Conservation (phyloP, 1,140 invertebrate genomes). For the Pseudomyrmex cubaensis region DNA sequence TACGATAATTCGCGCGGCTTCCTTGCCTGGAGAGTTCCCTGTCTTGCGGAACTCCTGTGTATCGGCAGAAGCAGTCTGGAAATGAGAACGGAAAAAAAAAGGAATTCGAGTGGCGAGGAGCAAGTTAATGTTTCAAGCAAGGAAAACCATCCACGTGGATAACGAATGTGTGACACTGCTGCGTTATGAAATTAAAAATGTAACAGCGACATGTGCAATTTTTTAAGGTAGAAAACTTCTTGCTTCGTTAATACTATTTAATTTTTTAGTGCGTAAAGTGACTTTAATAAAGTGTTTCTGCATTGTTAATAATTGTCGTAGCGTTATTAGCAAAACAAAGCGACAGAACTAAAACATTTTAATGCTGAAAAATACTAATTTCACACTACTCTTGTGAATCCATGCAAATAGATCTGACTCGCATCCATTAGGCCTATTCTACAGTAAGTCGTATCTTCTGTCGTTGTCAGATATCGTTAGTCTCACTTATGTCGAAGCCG, state of each 20-base stretch:
- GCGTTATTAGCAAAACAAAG: no score
- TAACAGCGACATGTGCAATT: neutral
- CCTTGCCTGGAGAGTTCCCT: constrained; percentile 67
- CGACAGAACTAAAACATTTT: no score
- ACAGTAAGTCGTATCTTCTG: no score
- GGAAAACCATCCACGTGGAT: constrained; percentile 10
- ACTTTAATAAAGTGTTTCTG: no score
- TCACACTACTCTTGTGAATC: no score
- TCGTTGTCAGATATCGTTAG: no score
- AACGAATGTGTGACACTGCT: neutral
- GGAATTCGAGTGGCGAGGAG: constrained; percentile 32
- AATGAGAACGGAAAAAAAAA: constrained; percentile 19
- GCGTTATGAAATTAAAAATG: neutral
- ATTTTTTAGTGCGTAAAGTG: neutral
- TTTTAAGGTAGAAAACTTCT: neutral
- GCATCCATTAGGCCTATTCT: no score
- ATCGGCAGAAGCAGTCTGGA: constrained; percentile 53
- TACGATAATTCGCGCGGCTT: constrained; percentile 71
- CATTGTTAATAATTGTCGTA: no score
- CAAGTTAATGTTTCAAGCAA: neutral
- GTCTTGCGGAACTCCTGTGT: constrained; percentile 40
- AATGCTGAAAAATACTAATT: no score
- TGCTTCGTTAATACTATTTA: neutral
- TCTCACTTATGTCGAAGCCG: no score
- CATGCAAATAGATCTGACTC: no score